Percentiles rank a stretch among this genome's conserved stretches.
Conservation (phyloP, 2,113 vertebrate genomes). For the Montifringilla adamsi region DNA sequence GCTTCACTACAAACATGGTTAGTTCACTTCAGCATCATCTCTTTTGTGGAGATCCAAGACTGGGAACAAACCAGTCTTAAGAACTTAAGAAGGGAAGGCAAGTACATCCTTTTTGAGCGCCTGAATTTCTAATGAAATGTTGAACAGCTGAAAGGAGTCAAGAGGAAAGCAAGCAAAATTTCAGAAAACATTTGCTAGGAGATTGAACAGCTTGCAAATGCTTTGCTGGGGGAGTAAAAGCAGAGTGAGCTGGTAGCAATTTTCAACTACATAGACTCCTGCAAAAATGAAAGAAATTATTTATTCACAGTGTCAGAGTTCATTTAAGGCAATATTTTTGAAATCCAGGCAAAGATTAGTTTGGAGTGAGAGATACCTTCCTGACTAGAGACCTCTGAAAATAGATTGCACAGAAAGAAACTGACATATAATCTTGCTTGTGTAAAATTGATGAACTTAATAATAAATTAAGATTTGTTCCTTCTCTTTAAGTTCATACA, state of each 20-base stretch:
- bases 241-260: background rate
- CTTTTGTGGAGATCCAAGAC: background rate
- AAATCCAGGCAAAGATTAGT: background rate
- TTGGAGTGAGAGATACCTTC: background rate
- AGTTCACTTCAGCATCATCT: background rate
- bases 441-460: background rate
- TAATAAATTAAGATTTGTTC: background rate
- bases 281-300: background rate
- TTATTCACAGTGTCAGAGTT: background rate
- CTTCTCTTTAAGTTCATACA: background rate
- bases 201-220: background rate
- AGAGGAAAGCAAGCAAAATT: background rate
- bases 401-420: background rate
- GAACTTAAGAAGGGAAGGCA: background rate
- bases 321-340: background rate
- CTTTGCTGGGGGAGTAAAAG: background rate
- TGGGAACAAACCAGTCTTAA: background rate
- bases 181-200: background rate
- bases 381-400: background rate
- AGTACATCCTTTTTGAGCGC: background rate
- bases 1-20: background rate
- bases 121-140: background rate
- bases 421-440: background rate
- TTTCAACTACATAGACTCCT: background rate
- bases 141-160: background rate